A percentile compares a stretch with the other conserved stretches of the same genome.
Conservation (phyloP, 35 echinoderm and acorn worm genomes). For the Lytechinus pictus region DNA sequence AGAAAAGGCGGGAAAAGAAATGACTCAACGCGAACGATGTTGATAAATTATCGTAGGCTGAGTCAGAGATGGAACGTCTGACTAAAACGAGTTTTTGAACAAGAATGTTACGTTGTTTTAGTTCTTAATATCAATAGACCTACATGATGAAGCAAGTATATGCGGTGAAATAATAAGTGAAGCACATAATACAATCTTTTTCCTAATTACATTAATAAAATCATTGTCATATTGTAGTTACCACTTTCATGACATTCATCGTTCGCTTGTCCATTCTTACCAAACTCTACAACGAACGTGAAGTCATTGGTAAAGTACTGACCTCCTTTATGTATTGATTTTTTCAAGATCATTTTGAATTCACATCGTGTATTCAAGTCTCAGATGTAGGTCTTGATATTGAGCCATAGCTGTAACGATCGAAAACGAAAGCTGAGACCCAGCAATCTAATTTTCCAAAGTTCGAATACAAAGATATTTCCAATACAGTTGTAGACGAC, state of each 20-base stretch:
- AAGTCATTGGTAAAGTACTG: not conserved
- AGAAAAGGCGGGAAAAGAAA: conserved; percentile 18
- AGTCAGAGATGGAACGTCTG: not conserved
- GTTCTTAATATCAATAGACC: not conserved
- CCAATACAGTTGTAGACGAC: not conserved
- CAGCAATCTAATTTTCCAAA: not conserved
- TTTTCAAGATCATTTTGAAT: conserved; percentile 4
- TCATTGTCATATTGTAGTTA: no score
- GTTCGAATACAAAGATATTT: not conserved
- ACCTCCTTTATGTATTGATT: not conserved
- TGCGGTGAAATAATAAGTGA: no score
- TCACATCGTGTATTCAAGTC: not conserved
- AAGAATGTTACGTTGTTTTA: not conserved
- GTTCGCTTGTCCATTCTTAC: not conserved
- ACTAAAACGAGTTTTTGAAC: not conserved
- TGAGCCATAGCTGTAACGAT: not conserved
- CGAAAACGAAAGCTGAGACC: not conserved
- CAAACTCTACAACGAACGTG: not conserved
- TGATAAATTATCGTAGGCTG: not conserved
- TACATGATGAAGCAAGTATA: no score
- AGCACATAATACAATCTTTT: no score
- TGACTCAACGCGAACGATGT: conserved; percentile 9
- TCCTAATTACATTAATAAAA: no score
- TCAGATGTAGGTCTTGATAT: not conserved
- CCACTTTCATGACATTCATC: not conserved